Evolutionary conservation across 2,113 vertebrate species (phyloP).

Genomic region (Corythaeola cristata): DNA sequence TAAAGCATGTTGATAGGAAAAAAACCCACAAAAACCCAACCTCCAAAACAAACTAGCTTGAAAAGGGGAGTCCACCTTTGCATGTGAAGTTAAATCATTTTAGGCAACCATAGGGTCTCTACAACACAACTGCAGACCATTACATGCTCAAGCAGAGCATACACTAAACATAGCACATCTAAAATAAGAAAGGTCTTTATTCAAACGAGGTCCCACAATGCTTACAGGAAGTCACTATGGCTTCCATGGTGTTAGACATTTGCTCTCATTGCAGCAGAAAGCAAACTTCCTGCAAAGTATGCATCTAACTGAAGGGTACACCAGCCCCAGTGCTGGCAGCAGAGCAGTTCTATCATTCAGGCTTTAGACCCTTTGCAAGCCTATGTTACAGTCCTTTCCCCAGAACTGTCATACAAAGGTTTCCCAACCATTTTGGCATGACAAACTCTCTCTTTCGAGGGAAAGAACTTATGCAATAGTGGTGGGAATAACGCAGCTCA

Average conservation of each 20-base stretch:
- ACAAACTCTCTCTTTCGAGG: background rate
- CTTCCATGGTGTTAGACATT: background rate
- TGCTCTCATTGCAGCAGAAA: background rate
- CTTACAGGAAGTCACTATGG: conserved; percentile 19
- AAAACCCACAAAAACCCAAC: background rate
- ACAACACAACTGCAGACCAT: background rate
- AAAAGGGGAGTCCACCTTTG: background rate
- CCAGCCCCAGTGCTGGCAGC: background rate
- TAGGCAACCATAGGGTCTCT: background rate
- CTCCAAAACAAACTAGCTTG: background rate
- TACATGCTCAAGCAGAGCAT: background rate
- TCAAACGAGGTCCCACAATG: background rate
- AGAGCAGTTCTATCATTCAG: background rate
- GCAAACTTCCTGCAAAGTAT: background rate
- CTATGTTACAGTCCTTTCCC: fast-evolving
- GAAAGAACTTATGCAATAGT: background rate
- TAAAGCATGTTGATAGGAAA: background rate
- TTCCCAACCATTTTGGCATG: background rate
- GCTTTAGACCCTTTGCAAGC: background rate
- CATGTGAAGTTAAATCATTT: background rate
- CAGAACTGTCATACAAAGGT: background rate
- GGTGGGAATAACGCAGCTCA: background rate
- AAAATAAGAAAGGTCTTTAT: conserved; percentile 4
- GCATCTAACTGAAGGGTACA: background rate
- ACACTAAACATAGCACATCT: background rate